Percentiles rank a stretch among this genome's conserved stretches.
Evolutionary conservation across 1,140 invertebrate genomes (phyloP).

Genomic region (Sitobion miscanthi): DNA sequence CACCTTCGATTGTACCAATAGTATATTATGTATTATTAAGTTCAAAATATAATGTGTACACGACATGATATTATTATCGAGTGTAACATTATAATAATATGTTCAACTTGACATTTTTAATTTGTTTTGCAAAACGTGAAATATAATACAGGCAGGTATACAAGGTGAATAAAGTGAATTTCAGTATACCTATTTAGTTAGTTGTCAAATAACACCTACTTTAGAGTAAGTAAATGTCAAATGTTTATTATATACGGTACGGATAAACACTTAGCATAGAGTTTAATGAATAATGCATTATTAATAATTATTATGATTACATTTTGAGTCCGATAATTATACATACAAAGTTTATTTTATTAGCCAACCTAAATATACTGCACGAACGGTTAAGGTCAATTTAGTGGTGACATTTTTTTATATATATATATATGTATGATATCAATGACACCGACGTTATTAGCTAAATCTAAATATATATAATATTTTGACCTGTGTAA

Average conservation of each 20-base stretch:
- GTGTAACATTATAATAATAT: not conserved
- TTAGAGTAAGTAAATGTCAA: not conserved
- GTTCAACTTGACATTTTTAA: not conserved
- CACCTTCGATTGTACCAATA: not conserved
- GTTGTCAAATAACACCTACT: not conserved
- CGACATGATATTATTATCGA: not conserved
- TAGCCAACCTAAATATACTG: not conserved
- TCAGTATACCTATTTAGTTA: not conserved
- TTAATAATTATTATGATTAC: constrained; percentile 9
- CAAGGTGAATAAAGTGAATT: not conserved
- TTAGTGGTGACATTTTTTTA: not conserved
- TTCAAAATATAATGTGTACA: too few relatives aligned
- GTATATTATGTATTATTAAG: too few relatives aligned
- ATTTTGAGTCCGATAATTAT: not conserved
- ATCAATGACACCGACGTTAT: not conserved
- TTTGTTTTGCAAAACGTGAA: not conserved
- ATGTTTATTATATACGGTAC: not conserved
- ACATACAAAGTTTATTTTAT: constrained; percentile 1
- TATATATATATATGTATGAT: not conserved
- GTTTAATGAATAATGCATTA: constrained; percentile 1
- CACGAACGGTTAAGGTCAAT: not conserved
- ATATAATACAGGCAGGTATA: too few relatives aligned
- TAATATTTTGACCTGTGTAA: not conserved
- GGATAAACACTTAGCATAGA: too few relatives aligned
- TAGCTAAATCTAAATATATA: not conserved